Evolutionary conservation across 1,140 invertebrate species (phyloP), one percentile per base, ranked within the genome.

Genomic region (Ips nitidus): DNA sequence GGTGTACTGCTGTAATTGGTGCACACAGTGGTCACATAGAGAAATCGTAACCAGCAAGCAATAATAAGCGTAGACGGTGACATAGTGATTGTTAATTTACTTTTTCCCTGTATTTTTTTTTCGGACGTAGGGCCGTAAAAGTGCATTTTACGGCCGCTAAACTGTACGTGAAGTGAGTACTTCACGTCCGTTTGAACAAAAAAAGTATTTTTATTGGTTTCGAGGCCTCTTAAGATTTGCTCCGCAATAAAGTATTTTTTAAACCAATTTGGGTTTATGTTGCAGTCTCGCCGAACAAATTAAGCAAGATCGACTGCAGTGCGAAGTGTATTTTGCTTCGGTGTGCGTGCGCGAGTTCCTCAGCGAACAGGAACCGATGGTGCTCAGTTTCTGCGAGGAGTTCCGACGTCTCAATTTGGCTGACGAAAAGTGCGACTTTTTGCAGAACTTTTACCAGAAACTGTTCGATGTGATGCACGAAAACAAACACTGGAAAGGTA

Each of bases 311-410:
- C 88, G 89, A 62, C 84, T 86, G 52, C 89, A 93, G 37, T 90
- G 90, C 69, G 88, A 88, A 75, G 88, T 89, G 71, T 94, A 93
- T 78, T 83, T 97, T 42, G 87, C 93, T 7, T 88, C 89, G 40
- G 85, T 93, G 1, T 92, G 93, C 77, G 91, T 95, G 1, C 82
- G 89, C 41, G 83, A 93, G 60, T 95, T 94, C 82, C 78, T 97
- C 50, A 89, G 94, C 71, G 85, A 86, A 73, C 85, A 88, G 63
- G 91, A 95, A 77, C 72, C 79, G 6, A 82, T 85, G 41, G 75
- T 95, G 36, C 78, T 85, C 40, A 78, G 83, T 41, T 96, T 97
- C 76, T 89, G 89, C 37, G 78, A 86, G 0, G 90, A 94, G 73
- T 97, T 97, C 78, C 87, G 89, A 71, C 83, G 86, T 40, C 81